phyloP scores from a whole-genome alignment of 2,113 vertebrate species.

The Ahaetulla prasina region DNA sequence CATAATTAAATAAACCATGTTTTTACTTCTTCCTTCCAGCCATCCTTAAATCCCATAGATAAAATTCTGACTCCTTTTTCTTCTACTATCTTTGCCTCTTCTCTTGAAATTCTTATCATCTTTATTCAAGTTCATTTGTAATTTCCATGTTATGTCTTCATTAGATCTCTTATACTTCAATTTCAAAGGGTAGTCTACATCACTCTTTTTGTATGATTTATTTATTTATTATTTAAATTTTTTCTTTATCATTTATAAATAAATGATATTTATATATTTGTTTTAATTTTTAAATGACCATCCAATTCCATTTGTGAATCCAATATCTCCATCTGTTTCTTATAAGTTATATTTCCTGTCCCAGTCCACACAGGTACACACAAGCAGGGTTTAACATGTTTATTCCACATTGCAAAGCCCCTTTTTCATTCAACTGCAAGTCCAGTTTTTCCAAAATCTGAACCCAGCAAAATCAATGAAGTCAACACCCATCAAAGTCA shows the following conservation, averaged over 20 bases:
- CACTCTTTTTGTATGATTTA: not conserved
- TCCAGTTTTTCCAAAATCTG: not conserved
- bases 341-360: too few species aligned
- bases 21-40: too few species aligned
- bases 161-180: not conserved
- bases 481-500: not conserved
- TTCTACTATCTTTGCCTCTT: too few species aligned
- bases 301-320: not conserved
- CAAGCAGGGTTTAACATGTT: not conserved
- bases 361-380: not conserved
- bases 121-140: not conserved
- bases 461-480: not conserved
- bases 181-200: not conserved
- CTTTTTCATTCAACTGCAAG: not conserved
- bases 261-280: not conserved
- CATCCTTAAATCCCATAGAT: too few species aligned
- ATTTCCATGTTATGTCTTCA: not conserved
- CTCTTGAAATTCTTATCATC: not conserved
- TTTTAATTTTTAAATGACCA: not conserved
- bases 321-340: not conserved
- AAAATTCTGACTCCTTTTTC: too few species aligned
- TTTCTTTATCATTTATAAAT: too few species aligned
- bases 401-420: not conserved
- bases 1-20: too few species aligned
- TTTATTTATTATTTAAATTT: not conserved